Evolutionary conservation across 1,140 invertebrate species (phyloP).

Genomic region (Diplogasteroides magnus): DNA sequence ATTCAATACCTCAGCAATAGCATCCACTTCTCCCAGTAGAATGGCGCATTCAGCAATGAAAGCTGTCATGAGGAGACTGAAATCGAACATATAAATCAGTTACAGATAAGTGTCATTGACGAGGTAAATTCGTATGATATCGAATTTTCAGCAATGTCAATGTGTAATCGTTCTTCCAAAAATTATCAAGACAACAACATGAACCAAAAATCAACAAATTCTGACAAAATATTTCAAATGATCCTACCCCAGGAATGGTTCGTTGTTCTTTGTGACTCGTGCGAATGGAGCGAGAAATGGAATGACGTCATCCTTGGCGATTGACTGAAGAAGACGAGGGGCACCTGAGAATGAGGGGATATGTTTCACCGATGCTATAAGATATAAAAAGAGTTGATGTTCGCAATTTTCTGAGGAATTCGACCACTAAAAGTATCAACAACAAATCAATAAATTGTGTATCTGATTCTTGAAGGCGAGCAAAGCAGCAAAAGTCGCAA

Average conservation of each 20-base stretch:
- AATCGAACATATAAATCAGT: background rate
- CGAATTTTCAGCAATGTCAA: too few relatives aligned
- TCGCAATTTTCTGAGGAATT: too few relatives aligned
- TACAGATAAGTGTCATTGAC: too few relatives aligned
- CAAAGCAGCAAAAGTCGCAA: too few relatives aligned
- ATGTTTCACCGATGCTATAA: too few relatives aligned
- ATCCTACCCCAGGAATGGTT: conserved; percentile 74
- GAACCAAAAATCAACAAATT: too few relatives aligned
- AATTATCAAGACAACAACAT: background rate
- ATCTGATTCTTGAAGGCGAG: too few relatives aligned
- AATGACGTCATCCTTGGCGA: conserved; percentile 93
- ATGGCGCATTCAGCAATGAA: conserved; percentile 90
- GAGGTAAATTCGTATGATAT: too few relatives aligned
- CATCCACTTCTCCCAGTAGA: conserved; percentile 66
- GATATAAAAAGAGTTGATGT: too few relatives aligned
- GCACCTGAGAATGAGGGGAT: conserved; percentile 58
- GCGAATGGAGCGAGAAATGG: conserved; percentile 87
- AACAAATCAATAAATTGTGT: too few relatives aligned
- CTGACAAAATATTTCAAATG: too few relatives aligned
- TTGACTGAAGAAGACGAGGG: conserved; percentile 75
- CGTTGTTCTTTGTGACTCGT: conserved; percentile 83
- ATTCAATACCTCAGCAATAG: conserved; percentile 44
- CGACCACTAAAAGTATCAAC: too few relatives aligned
- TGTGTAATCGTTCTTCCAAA: background rate
- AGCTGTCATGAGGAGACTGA: conserved; percentile 78